Conservation (phyloP, 2,797 vertebrate species). For the Myotis pilosus region DNA sequence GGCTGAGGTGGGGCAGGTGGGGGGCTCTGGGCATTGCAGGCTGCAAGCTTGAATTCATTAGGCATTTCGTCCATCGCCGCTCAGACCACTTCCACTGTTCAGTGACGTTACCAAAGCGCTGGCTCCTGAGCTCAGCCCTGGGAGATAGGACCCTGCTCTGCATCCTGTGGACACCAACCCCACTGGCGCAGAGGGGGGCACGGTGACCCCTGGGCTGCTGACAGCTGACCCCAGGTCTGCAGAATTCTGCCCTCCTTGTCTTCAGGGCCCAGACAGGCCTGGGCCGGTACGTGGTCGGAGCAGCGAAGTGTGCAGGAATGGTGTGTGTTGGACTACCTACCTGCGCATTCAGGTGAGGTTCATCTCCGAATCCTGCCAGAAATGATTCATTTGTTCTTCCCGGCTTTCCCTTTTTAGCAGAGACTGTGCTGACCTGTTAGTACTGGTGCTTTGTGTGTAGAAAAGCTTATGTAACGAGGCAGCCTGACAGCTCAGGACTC, state of each 20-base stretch:
- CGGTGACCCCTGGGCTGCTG: accelerated
- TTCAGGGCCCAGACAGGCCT: neutral
- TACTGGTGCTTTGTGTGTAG: neutral
- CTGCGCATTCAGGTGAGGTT: neutral
- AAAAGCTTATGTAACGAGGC: neutral
- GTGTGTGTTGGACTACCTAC: neutral
- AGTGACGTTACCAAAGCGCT: neutral
- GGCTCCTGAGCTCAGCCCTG: neutral
- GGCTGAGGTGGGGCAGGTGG: accelerated
- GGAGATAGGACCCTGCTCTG: neutral
- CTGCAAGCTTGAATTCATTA: neutral
- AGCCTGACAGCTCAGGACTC: too few species aligned
- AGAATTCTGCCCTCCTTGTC: neutral
- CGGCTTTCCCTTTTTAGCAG: neutral
- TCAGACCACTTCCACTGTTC: neutral
- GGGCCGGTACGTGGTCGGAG: neutral
- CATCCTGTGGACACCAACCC: neutral
- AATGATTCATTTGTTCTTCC: neutral
- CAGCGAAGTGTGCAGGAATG: neutral
- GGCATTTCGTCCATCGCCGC: accelerated
- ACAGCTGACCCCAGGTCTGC: neutral
- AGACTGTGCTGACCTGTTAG: neutral
- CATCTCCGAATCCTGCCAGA: neutral
- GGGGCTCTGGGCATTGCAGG: neutral
- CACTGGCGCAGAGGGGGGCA: accelerated